These are phyloP conservation scores for Julus scandinavius DNA, from an alignment of 2,888 invertebrate species.

Conservation along the genomic window DNA sequence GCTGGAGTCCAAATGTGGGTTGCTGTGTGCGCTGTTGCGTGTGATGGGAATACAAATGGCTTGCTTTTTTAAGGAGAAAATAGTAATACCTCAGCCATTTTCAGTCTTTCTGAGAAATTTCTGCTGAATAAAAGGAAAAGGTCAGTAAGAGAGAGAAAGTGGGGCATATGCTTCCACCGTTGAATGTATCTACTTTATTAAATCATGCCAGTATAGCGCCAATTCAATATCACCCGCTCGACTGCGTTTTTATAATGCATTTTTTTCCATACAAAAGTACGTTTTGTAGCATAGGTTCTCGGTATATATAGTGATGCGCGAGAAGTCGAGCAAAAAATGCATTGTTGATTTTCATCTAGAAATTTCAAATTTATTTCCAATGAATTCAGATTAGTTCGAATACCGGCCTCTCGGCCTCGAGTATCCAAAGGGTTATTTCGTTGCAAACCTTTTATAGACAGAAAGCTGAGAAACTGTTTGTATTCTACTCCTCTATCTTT, in stretches of 20 bases:
- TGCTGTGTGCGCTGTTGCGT: background rate
- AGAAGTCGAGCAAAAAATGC: background rate
- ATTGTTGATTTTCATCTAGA: background rate
- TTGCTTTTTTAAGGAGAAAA: constrained; percentile 4
- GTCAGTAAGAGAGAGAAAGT: background rate
- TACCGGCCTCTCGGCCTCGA: background rate
- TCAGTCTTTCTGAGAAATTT: constrained; percentile 13
- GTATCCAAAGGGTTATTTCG: no score
- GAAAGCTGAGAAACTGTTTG: no score
- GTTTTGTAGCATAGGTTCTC: background rate
- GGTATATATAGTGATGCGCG: background rate
- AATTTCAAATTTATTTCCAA: constrained; percentile 35
- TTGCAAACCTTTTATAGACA: no score
- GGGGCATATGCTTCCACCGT: constrained; percentile 14
- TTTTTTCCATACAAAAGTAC: background rate
- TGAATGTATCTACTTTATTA: constrained; percentile 33
- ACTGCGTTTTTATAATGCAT: constrained; percentile 16
- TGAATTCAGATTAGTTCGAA: background rate
- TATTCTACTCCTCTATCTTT: no score
- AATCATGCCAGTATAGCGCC: background rate
- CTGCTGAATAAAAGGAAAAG: constrained; percentile 33
- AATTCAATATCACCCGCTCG: background rate
- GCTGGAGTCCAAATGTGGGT: constrained; percentile 3
- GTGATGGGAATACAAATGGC: constrained; percentile 39
- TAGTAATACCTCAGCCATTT: constrained; percentile 26